A percentile compares a stretch with the other conserved stretches of the same genome.
Conservation (phyloP, 2,888 invertebrate species). For the Leptodirus hochenwartii region DNA sequence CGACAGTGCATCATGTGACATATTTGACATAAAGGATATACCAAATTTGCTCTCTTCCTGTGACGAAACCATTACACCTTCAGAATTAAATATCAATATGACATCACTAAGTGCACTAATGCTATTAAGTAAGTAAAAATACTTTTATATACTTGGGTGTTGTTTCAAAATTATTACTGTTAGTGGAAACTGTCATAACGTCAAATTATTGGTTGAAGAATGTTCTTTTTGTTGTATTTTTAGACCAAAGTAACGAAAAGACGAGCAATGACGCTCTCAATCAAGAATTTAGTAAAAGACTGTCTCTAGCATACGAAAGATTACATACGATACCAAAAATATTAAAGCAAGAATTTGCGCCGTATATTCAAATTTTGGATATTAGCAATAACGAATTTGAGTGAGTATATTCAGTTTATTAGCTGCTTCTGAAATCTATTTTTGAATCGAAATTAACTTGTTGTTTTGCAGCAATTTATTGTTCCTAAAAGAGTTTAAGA, state of each 20-base stretch:
- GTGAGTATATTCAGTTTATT: too few relatives aligned
- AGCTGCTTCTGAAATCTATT: background rate
- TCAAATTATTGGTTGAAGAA: constrained; percentile 1
- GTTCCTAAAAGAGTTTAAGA: constrained; percentile 51
- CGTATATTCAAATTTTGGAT: constrained; percentile 44
- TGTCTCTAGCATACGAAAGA: constrained; percentile 53
- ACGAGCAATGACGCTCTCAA: constrained; percentile 7
- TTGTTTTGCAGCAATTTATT: constrained; percentile 44
- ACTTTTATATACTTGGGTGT: too few relatives aligned
- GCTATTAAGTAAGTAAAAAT: constrained; percentile 21
- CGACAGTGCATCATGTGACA: too few relatives aligned
- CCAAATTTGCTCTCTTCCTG: constrained; percentile 16
- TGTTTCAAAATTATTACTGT: background rate
- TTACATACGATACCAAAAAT: constrained; percentile 43
- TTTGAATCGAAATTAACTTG: constrained; percentile 4
- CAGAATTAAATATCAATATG: constrained; percentile 18
- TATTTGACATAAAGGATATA: constrained; percentile 19
- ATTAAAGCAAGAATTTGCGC: constrained; percentile 41
- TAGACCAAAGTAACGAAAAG: constrained; percentile 13
- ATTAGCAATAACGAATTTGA: constrained; percentile 54
- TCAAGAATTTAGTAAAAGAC: constrained; percentile 28
- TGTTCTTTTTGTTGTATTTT: constrained; percentile 5
- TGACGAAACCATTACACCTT: constrained; percentile 14
- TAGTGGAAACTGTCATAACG: constrained; percentile 3
- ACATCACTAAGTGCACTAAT: constrained; percentile 20